phyloP scores from a whole-genome alignment of 2,113 vertebrate species.

The Pogona vitticeps region DNA sequence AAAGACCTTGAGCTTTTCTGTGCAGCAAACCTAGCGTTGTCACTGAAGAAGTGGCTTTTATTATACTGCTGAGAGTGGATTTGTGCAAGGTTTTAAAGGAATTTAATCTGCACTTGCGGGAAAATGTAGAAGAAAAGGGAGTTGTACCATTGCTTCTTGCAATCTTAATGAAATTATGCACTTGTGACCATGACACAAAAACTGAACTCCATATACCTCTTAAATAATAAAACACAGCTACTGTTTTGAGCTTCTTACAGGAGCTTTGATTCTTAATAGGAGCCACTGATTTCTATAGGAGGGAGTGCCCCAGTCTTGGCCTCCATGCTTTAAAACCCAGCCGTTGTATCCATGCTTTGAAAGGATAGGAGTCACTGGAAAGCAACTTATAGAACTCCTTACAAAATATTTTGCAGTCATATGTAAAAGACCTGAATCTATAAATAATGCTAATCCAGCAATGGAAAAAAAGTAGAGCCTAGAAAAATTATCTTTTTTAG shows the following conservation, averaged over 20 bases:
- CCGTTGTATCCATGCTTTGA: neutral
- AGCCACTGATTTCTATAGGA: neutral
- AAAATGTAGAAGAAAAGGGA: neutral
- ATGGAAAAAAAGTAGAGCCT: too few species aligned
- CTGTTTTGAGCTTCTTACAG: neutral
- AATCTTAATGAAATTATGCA: neutral
- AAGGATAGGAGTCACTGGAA: neutral
- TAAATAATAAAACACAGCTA: neutral
- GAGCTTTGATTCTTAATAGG: neutral
- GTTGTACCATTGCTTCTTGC: neutral
- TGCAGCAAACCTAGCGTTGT: neutral
- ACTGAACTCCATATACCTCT: neutral
- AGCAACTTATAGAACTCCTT: neutral
- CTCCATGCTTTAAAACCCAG: too few species aligned
- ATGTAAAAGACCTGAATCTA: neutral
- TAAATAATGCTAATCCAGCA: neutral
- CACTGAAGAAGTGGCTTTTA: neutral
- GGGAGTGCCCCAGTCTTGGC: too few species aligned
- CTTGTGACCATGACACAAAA: neutral
- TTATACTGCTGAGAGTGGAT: neutral
- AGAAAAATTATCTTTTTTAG: too few species aligned
- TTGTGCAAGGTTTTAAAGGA: neutral
- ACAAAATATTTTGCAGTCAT: neutral
- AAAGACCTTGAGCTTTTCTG: neutral
- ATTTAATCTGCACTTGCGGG: neutral